Evolutionary conservation across 2,888 invertebrate species (phyloP), one percentile per base, ranked within the genome.

Genomic region (Exocentrus adspersus): DNA sequence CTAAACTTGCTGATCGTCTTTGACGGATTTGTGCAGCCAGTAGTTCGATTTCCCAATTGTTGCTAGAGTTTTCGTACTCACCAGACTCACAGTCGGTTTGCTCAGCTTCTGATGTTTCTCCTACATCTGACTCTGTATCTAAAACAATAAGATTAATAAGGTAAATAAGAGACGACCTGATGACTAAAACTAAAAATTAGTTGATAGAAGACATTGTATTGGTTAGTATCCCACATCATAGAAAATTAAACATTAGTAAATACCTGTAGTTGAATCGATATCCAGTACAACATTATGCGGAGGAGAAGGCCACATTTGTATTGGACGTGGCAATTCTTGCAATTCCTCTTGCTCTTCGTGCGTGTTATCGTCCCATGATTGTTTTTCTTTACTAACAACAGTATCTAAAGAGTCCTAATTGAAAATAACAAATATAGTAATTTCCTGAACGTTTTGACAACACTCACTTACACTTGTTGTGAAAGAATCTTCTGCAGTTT

Each of bases 361-460:
- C 62, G 89, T 89, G 65, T 89, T 88, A 67, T 90, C 90, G 68
- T 92, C 90, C 91, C 91, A 91, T 3, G 90, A 90, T 4, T 76
- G 76, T 51, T 67, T 71, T 21, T 79, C 78, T 68, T 86, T 85
- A 20, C 78, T 76, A 19, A 80, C 74, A 5, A 80, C 76, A 2
- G 82, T 82, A 58, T 82, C 81, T 42, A 81, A 71, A 1, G 82
- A 82, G 61, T 81, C 81, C 81, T 81, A 61, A 19, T 5, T 24
- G 7, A 24, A 24, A 24, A 24, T 24, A 24, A 24, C 3, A 24
- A 24, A 7, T 24, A 24, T 24, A 5, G 7, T 24, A 5, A 37
- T 10, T 9, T 17, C 2, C 0, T 7, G 12, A 9, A 20, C 51
- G 12, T 14, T 17, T 57, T 30, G 51, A 37, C 10, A 1, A 9